phyloP scores from a whole-genome alignment of 2,888 invertebrate genomes.

The Ophonus ardosiacus region DNA sequence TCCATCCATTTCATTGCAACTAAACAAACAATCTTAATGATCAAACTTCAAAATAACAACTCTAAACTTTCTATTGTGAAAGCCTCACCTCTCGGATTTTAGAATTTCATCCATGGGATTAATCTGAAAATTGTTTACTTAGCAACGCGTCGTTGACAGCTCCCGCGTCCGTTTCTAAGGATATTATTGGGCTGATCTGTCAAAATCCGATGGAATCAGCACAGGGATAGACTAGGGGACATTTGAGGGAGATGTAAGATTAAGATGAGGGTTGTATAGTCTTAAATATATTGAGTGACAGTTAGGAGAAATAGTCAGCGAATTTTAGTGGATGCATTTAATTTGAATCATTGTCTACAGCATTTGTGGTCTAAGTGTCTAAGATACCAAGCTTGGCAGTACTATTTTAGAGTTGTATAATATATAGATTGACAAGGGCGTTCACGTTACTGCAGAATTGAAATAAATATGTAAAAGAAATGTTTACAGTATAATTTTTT shows the following conservation, averaged over 20 bases:
- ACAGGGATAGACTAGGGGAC: not conserved
- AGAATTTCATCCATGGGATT: not conserved
- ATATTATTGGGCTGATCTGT: constrained; percentile 47
- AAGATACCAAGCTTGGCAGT: no score
- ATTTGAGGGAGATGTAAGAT: not conserved
- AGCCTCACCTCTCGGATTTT: constrained; percentile 22
- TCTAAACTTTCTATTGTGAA: not conserved
- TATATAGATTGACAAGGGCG: no score
- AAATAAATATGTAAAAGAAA: no score
- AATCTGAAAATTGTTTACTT: constrained; percentile 46
- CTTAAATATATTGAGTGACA: not conserved
- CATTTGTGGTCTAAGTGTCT: not conserved
- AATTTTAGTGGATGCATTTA: not conserved
- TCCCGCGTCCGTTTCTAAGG: constrained; percentile 1
- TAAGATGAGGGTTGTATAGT: not conserved
- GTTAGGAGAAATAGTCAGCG: not conserved
- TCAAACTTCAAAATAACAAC: constrained; percentile 31
- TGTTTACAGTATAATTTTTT: no score
- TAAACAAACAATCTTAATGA: constrained; percentile 11
- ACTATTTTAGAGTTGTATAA: no score
- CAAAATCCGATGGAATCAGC: constrained; percentile 49
- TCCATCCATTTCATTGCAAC: not conserved
- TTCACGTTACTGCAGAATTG: no score
- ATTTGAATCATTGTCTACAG: not conserved
- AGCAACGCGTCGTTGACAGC: constrained; percentile 28